Evolutionary conservation across 2,888 invertebrate genomes (phyloP).

Genomic region (Morinoia aosen): DNA sequence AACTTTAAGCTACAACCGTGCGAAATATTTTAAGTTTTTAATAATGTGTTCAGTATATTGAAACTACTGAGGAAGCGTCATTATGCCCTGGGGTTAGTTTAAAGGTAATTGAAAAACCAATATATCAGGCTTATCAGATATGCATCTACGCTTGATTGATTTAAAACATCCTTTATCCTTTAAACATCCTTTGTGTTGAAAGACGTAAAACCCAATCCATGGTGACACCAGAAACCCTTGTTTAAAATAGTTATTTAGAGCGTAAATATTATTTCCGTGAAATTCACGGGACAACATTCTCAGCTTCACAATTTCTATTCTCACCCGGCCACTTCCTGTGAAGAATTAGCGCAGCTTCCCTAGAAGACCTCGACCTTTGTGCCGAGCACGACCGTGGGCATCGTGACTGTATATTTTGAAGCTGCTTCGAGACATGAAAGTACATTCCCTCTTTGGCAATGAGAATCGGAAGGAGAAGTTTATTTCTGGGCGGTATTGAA

Average conservation of each 20-base stretch:
- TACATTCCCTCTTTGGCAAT: not conserved
- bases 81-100: too few relatives aligned
- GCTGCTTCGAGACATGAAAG: not conserved
- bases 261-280: not conserved
- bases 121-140: too few relatives aligned
- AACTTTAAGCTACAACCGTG: not conserved
- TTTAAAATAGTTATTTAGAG: too few relatives aligned
- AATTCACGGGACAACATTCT: not conserved
- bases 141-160: too few relatives aligned
- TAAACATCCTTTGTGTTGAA: too few relatives aligned
- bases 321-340: not conserved
- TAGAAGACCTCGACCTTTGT: not conserved
- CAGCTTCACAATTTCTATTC: not conserved
- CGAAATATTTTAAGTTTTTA: not conserved
- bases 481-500: slow-evolving; percentile 32
- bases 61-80: too few relatives aligned
- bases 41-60: too few relatives aligned
- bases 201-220: too few relatives aligned
- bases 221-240: too few relatives aligned
- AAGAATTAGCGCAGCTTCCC: not conserved
- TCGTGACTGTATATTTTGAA: not conserved
- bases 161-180: too few relatives aligned
- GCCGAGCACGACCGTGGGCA: not conserved
- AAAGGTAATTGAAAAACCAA: too few relatives aligned
- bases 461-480: slow-evolving; percentile 39